Base-by-base conservation (phyloP, 2,113 vertebrate species). In the Phaethon lepturus region DNA sequence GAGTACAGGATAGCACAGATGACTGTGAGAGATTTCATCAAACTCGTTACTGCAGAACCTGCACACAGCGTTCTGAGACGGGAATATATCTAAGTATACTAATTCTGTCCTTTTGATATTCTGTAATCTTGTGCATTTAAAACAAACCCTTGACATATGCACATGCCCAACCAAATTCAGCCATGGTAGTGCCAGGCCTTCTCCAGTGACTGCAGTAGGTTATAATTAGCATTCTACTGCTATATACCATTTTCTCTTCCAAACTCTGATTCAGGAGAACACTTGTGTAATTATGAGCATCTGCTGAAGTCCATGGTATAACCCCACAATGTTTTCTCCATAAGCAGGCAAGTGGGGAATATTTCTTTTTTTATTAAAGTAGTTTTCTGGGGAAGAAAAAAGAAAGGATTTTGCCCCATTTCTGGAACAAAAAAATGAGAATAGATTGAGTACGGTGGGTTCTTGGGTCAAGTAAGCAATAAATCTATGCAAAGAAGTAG, bases 1-100 rank as follows among this genome's bases (percentile, higher is more conserved):
- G 52, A 71, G n/a, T 85, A 53, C 38, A 47, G 60, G 9, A 14
- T 91, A 69, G 60, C 80, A 85, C 58, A 81, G 77, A 75, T 68
- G 69, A 90, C 87, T 85, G 60, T 87, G 91, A 76, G 77, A 72
- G 62, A 56, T 94, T 90, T 91, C 83, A 80, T 60, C 72, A 52
- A 52, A 40, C 47, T 91, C 73, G 44, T 71, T 90, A 56, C 60
- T 63, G 72, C 47, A 84, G 86, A 94, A 64, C 76, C 79, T 91
- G 68, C 22, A 4, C 42, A 29, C 10, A 17, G 45, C 0, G 0
- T 94, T 89, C 88, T 75, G 58, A 88, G 79, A 81, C 0, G 1
- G 89, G n/a, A 75, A 53, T 72, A 26, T 38, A 15, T 44, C 47
- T 28, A 69, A 73, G 23, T 58, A 1, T 62, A 87, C 56, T 72